Evolutionary conservation across 2,888 invertebrate species (phyloP), one percentile per base, ranked within the genome.

Genomic region (Ischnus inquisitorius): DNA sequence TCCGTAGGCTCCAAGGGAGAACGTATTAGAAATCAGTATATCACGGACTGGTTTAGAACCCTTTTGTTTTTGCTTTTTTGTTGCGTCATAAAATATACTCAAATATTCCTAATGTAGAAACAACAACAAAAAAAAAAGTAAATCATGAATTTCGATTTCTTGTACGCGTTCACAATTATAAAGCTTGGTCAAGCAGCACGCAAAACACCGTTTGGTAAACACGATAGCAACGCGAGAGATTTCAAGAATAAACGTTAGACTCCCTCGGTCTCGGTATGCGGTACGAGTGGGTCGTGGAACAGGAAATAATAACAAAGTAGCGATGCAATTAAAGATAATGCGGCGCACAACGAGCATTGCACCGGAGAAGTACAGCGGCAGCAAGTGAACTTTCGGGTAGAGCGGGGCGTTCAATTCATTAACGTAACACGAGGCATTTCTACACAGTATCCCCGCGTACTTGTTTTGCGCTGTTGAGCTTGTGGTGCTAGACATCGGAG

Each of bases 351-450:
- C 65, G 60, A 48, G 74, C 75, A 78, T 64, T 43, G 68, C 51
- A 46, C 46, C 12, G 60, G 41, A 22, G 46, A 62, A 46, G 28
- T 74, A 19, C 74, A 79, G 74, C 60, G 19, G 39, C 51, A 39
- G 72, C 69, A 84, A 79, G 81, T 86, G 68, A 86, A 86, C 85
- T 85, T 85, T 83, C 71, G 65, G 71, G 68, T 54, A 72, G 68
- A 77, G 57, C 69, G 62, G 67, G 19, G 75, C 83, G 85, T 85
- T 86, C 88, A 85, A 88, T 87, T 88, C 85, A 87, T 88, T 88
- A 88, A 88, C 84, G 85, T 82, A 86, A 87, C 88, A 87, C 79
- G 85, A 79, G 72, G 77, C 84, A 85, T 88, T 88, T 80, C 86
- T 78, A 78, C 72, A 62, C 69, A 65, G 75, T 48, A 60, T 64